phyloP scores from a whole-genome alignment of 2,888 invertebrate species.

The Laothoe populi region DNA sequence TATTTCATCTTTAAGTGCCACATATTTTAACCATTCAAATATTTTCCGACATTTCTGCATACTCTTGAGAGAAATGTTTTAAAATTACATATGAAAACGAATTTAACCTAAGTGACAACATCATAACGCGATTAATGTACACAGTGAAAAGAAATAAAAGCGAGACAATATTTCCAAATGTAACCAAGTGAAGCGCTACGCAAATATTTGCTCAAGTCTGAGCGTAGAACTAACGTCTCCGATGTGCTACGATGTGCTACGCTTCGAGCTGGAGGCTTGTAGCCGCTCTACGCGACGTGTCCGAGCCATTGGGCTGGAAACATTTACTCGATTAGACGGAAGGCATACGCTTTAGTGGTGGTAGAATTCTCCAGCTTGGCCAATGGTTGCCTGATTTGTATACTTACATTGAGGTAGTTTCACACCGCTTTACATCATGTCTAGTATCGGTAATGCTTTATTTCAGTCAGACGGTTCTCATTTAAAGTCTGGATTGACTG shows the following conservation, averaged over 20 bases:
- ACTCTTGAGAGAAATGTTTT: background rate
- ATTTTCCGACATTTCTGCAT: background rate
- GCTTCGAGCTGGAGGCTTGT: slow-evolving; percentile 52
- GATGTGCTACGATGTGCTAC: slow-evolving; percentile 47
- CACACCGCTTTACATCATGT: slow-evolving; percentile 38
- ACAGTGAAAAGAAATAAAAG: slow-evolving; percentile 15
- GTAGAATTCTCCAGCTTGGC: slow-evolving; percentile 60
- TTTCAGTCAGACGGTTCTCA: slow-evolving; percentile 3
- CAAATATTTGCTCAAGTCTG: slow-evolving; percentile 66
- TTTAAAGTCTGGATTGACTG: background rate
- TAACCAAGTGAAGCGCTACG: slow-evolving; percentile 46
- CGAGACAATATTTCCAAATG: slow-evolving; percentile 19
- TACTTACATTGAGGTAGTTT: slow-evolving; percentile 45
- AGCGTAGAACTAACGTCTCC: slow-evolving; percentile 53
- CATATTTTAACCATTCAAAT: background rate
- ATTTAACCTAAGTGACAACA: background rate
- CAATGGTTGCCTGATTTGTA: slow-evolving; percentile 53
- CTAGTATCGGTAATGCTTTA: slow-evolving; percentile 7
- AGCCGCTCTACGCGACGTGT: slow-evolving; percentile 68
- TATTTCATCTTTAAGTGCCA: background rate
- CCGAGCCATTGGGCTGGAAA: slow-evolving; percentile 71
- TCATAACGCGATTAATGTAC: slow-evolving; percentile 3
- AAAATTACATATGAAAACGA: background rate
- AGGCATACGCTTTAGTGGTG: slow-evolving; percentile 75
- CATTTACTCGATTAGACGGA: slow-evolving; percentile 78